Evolutionary conservation across 2,797 vertebrate species (phyloP).

Genomic region (Scyliorhinus canicula): DNA sequence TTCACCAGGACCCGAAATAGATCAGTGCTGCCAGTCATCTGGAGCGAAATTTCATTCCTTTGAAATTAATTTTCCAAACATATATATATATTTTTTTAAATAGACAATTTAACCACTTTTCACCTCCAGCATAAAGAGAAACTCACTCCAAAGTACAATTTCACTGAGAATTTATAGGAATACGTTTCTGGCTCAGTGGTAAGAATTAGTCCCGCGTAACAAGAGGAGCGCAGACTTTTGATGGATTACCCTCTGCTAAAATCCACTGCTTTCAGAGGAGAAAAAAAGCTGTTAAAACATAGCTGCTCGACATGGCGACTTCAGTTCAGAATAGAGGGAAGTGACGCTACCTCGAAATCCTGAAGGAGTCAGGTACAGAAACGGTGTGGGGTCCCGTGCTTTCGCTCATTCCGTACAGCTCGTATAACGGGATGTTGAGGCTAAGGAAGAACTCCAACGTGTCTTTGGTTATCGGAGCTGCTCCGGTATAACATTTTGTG

Average conservation of each 20-base stretch:
- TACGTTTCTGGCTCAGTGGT: background rate
- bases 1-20: background rate
- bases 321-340: background rate
- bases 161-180: background rate
- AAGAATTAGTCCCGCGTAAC: background rate
- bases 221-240: background rate
- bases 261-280: no score
- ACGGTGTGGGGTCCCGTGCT: constrained; percentile 77
- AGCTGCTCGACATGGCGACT: background rate
- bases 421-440: constrained; percentile 75
- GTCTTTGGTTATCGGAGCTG: constrained; percentile 78
- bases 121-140: background rate
- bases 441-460: constrained; percentile 87
- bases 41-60: no score
- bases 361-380: constrained; percentile 55
- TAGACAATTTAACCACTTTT: background rate
- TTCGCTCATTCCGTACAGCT: constrained; percentile 90
- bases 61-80: no score
- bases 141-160: background rate
- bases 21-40: background rate
- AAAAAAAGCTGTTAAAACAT: background rate
- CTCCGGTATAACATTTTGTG: constrained; percentile 71
- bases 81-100: background rate
- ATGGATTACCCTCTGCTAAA: background rate
- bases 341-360: constrained; percentile 66